Base-by-base conservation (phyloP, 1,140 invertebrate species). In the Orussus abietinus region DNA sequence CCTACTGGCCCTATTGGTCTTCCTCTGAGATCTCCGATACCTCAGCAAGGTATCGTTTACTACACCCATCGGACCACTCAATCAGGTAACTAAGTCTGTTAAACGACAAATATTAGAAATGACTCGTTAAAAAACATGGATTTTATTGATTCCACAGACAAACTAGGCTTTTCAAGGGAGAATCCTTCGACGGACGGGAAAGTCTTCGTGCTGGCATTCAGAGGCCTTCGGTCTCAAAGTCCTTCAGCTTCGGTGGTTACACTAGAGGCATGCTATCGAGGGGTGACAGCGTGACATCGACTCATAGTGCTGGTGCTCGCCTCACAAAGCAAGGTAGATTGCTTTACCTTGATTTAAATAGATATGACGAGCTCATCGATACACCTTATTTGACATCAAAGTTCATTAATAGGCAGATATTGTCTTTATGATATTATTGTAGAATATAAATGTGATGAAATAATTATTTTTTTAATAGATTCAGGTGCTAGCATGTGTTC, bases 221-320 rank as follows among this genome's bases (percentile, higher is more conserved):
- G 32, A 64, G 80, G 13, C 78, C 80, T 20, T 79, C 76, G 0
- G 86, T 92, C 13, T 83, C 86, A 35, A 92, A 92, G 67, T 86
- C 85, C 12, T 88, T 86, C 69, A 91, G 88, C 62, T 92, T 92
- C 57, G 87, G 86, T 14, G 89, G 88, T 11, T 90, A 90, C 55
- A 80, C 81, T 3, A 66, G 72, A 29, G 73, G 61, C 55, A 77
- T 62, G 75, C 47, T 80, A 35, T 69, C 73, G 5, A 68, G 77
- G 18, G 76, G 70, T 14, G 76, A 79, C 49, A 78, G 77, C 44
- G 66, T 75, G 5, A 71, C 64, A 7, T 75, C 72, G 2, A 75
- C 69, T 6, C 64, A 74, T 26, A 76, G 73, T 42, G 70, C 77
- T 32, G 76, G 66, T 18, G 58, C 77, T 21, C 66, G 84, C 14